Evolutionary conservation across 2,113 vertebrate species (phyloP).

Genomic region (Paratilapia polleni): DNA sequence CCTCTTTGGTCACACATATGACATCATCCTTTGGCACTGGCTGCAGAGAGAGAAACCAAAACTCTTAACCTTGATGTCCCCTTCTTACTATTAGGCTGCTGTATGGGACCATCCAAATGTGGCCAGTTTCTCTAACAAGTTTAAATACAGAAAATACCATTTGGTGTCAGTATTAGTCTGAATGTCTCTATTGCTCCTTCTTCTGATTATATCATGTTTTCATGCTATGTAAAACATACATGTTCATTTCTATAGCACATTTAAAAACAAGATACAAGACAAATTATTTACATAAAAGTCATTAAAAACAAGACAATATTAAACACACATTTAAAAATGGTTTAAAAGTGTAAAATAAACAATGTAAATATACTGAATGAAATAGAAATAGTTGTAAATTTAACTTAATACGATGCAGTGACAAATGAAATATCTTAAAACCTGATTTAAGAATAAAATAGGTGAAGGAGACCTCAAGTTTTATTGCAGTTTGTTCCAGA

Average conservation of each 20-base stretch:
- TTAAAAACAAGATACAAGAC: not conserved
- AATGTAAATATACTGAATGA: not conserved
- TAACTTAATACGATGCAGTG: not conserved
- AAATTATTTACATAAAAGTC: not conserved
- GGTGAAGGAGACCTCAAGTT: too few species aligned
- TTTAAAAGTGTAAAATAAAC: not conserved
- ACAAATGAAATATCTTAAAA: not conserved
- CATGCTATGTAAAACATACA: not conserved
- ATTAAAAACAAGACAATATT: accelerated
- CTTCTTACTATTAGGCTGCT: not conserved
- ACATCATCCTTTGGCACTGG: constrained; percentile 55
- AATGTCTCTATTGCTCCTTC: not conserved
- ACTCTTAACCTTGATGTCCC: not conserved
- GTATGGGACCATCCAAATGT: not conserved
- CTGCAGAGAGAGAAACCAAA: constrained; percentile 52
- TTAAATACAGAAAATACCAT: not conserved
- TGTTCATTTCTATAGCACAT: not conserved
- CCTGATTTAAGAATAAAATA: too few species aligned
- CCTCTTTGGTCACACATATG: constrained; percentile 73
- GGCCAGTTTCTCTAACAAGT: not conserved
- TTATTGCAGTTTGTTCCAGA: too few species aligned
- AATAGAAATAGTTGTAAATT: not conserved
- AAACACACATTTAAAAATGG: not conserved
- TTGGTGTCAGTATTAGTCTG: not conserved
- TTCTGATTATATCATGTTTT: not conserved